These are phyloP conservation scores for Urocitellus parryii DNA, from an alignment of 2,113 vertebrate species.

Conservation along the genomic window DNA sequence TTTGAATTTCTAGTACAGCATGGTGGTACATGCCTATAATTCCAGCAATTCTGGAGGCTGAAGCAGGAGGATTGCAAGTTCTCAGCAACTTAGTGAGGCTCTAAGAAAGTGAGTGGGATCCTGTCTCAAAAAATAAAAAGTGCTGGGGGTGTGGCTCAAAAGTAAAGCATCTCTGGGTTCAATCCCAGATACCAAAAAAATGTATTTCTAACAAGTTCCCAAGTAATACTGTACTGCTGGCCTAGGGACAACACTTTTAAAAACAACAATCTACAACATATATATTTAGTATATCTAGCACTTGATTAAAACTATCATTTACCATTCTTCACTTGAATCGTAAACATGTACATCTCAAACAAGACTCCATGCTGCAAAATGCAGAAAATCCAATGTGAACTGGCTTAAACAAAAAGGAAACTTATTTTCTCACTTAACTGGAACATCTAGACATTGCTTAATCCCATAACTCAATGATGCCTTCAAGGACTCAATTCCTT, in stretches of 20 bases:
- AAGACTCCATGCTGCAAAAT: slow-evolving; percentile 45
- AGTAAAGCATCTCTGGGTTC: too few relatives aligned
- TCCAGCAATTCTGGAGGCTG: too few relatives aligned
- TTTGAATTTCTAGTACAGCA: neutral
- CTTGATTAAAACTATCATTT: slow-evolving; percentile 32
- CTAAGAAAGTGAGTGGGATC: too few relatives aligned
- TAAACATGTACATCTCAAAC: neutral
- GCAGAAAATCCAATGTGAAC: slow-evolving; percentile 10
- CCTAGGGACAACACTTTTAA: neutral
- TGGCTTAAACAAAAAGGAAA: neutral
- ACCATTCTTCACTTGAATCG: slow-evolving; percentile 1
- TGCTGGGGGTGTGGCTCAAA: too few relatives aligned
- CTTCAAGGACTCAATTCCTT: neutral
- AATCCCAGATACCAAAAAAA: too few relatives aligned
- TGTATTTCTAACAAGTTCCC: slow-evolving; percentile 7
- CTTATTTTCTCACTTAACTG: slow-evolving; percentile 50
- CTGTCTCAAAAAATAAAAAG: too few relatives aligned
- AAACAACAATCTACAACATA: slow-evolving; percentile 4
- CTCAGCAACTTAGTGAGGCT: too few relatives aligned
- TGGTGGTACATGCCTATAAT: too few relatives aligned
- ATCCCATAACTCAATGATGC: neutral
- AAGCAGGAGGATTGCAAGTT: too few relatives aligned
- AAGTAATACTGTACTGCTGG: neutral
- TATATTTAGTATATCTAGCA: neutral
- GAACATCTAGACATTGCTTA: neutral